A percentile compares a stretch with the other conserved stretches of the same genome.
phyloP scores from a whole-genome alignment of 2,888 invertebrate species.

The Portevinia maculata region DNA sequence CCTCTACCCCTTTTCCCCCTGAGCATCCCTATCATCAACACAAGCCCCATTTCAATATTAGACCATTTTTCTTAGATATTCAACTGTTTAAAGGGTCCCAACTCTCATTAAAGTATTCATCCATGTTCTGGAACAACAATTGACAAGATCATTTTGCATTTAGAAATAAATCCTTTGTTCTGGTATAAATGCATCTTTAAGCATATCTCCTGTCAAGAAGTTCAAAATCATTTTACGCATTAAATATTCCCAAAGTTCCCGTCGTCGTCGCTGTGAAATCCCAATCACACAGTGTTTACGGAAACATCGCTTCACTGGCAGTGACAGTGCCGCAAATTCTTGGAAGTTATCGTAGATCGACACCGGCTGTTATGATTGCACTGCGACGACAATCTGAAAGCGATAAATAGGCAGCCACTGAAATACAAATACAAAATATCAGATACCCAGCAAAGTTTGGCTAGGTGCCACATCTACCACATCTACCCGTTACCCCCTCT shows the following conservation, averaged over 20 bases:
- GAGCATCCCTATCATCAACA: too few relatives aligned
- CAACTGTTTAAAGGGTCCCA: too few relatives aligned
- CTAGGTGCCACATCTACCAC: conserved; percentile 53
- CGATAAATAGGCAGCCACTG: conserved; percentile 36
- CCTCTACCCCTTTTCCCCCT: too few relatives aligned
- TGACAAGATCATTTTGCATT: too few relatives aligned
- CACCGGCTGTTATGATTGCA: conserved; percentile 68
- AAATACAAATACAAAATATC: conserved; percentile 13
- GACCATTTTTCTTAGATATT: too few relatives aligned
- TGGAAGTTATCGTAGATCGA: conserved; percentile 72
- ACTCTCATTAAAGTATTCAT: too few relatives aligned
- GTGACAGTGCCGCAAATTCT: conserved; percentile 73
- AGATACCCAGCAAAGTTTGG: conserved; percentile 36
- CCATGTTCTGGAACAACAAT: too few relatives aligned
- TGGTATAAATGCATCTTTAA: too few relatives aligned
- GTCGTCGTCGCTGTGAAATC: conserved; percentile 4
- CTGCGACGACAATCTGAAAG: conserved; percentile 53
- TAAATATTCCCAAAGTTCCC: conserved; percentile 49
- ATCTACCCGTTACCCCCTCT: conserved; percentile 39
- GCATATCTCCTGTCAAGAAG: too few relatives aligned
- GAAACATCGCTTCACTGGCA: conserved; percentile 63
- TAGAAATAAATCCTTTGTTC: too few relatives aligned
- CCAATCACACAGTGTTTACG: conserved; percentile 59
- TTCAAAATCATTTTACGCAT: conserved; percentile 1
- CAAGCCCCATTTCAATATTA: too few relatives aligned